These are phyloP conservation scores for Rhinoptilus africanus DNA, from an alignment of 2,113 vertebrate species.

Conservation along the genomic window DNA sequence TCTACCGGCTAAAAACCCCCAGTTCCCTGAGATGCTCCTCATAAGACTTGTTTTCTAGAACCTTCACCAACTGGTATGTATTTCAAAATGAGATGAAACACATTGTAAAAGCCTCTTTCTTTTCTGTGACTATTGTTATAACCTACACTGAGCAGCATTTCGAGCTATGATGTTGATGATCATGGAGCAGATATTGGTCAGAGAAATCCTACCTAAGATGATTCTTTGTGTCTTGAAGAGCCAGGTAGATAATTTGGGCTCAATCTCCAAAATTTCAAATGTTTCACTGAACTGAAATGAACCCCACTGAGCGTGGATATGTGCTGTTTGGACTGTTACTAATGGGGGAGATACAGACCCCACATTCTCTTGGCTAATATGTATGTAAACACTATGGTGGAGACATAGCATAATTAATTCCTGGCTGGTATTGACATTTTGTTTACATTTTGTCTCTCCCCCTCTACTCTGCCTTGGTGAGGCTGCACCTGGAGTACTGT, in stretches of 20 bases:
- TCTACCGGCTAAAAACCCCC: neutral
- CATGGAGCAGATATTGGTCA: neutral
- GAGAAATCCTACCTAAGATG: neutral
- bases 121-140: neutral
- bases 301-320: neutral
- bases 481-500: too few species aligned
- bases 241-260: neutral
- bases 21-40: fast-evolving
- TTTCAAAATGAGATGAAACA: neutral
- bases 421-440: neutral
- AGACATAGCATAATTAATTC: neutral
- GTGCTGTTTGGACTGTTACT: neutral
- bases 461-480: too few species aligned
- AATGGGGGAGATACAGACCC: neutral
- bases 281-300: neutral
- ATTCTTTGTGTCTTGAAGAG: neutral
- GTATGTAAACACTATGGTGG: neutral
- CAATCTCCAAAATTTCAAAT: neutral
- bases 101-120: neutral
- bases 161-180: neutral
- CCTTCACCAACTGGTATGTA: neutral
- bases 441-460: neutral
- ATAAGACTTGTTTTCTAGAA: neutral
- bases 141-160: neutral
- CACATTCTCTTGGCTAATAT: neutral